A percentile compares a stretch with the other conserved stretches of the same genome.
These are phyloP conservation scores for Thecocarcelia acutangulata DNA, from an alignment of 2,888 invertebrate species.

Conservation along the genomic window DNA sequence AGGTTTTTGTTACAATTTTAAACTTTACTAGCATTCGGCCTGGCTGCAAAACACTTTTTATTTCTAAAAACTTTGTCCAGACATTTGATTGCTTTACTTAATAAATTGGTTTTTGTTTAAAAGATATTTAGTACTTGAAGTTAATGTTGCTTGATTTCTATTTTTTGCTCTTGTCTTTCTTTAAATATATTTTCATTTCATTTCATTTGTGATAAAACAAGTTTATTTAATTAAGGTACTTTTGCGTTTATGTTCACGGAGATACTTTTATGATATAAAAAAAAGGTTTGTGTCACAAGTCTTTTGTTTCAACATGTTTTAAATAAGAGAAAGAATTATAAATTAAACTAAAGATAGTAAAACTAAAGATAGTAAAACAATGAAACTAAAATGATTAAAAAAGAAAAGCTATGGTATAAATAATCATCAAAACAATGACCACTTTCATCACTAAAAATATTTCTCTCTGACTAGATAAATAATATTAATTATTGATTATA, in stretches of 20 bases:
- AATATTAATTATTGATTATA: too few relatives aligned
- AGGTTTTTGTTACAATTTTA: slow-evolving; percentile 53
- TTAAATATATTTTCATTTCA: slow-evolving; percentile 2
- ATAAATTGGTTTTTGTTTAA: slow-evolving; percentile 13
- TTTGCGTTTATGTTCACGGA: slow-evolving; percentile 4
- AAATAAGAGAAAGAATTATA: neutral
- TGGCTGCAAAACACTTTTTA: slow-evolving; percentile 50
- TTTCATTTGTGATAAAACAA: slow-evolving; percentile 4
- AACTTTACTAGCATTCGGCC: neutral
- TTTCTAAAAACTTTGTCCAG: slow-evolving; percentile 32
- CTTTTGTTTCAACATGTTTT: slow-evolving; percentile 19
- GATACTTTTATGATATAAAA: neutral
- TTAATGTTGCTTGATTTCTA: neutral
- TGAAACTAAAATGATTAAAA: too few relatives aligned
- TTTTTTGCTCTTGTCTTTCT: neutral
- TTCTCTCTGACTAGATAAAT: too few relatives aligned
- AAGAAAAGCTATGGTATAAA: too few relatives aligned
- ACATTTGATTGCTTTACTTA: slow-evolving; percentile 32
- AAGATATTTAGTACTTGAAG: slow-evolving; percentile 24
- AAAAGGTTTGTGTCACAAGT: slow-evolving; percentile 32
- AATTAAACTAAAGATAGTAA: too few relatives aligned
- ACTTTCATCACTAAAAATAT: too few relatives aligned
- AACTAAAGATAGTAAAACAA: too few relatives aligned
- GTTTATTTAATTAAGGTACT: slow-evolving; percentile 23
- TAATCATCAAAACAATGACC: too few relatives aligned